Percentiles rank a stretch among this genome's conserved stretches.
Evolutionary conservation across 2,797 vertebrate species (phyloP).

Genomic region (Tenualosa thibaudeaui): DNA sequence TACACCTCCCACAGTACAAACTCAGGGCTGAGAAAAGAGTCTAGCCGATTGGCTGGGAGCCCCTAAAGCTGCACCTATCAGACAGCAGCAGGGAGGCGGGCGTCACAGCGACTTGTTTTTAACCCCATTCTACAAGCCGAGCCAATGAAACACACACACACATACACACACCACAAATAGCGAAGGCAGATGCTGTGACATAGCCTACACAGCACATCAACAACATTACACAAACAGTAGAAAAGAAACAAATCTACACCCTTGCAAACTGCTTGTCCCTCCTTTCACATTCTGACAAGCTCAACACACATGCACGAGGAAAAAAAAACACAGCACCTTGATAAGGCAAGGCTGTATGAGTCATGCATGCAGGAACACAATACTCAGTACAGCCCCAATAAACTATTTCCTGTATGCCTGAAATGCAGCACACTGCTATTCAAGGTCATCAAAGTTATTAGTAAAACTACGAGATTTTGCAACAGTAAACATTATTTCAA

Average conservation of each 20-base stretch:
- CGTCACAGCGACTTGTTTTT: constrained; percentile 72
- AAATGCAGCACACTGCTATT: not conserved
- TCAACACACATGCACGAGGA: not conserved
- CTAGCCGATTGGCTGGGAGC: constrained; percentile 68
- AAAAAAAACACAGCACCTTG: not conserved
- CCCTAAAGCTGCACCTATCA: constrained; percentile 67
- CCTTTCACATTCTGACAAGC: not conserved
- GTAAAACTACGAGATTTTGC: not conserved
- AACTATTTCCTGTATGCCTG: not conserved
- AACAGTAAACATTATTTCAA: not conserved
- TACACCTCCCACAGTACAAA: constrained; percentile 60
- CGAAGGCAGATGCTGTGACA: not conserved
- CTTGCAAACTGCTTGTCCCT: not conserved
- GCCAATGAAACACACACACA: constrained; percentile 52
- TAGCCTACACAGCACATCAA: not conserved
- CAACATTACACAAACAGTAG: not conserved
- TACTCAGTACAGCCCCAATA: not conserved
- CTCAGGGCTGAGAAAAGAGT: constrained; percentile 58
- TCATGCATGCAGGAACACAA: not conserved
- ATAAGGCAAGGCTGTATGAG: constrained; percentile 15
- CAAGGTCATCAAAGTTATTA: not conserved
- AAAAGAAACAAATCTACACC: not conserved
- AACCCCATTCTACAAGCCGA: constrained; percentile 68
- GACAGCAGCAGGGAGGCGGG: constrained; percentile 57
- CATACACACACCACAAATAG: not conserved